A percentile compares a stretch with the other conserved stretches of the same genome.
Conservation (phyloP, 2,113 vertebrate species). For the Mesocricetus auratus region DNA sequence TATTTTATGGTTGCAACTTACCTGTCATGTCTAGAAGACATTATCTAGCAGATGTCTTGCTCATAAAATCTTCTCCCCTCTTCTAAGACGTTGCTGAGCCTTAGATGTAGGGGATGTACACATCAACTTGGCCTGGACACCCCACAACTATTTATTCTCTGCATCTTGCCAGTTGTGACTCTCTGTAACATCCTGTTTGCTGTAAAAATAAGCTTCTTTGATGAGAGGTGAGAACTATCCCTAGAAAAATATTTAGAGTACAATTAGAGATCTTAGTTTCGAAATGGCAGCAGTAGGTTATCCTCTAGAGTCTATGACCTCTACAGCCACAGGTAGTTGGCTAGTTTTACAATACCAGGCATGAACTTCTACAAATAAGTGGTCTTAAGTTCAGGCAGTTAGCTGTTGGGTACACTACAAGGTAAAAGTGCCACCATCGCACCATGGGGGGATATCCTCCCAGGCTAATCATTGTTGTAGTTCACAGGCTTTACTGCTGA, state of each 20-base stretch:
- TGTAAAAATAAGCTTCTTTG: background rate
- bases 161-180: background rate
- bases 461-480: background rate
- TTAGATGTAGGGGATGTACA: background rate
- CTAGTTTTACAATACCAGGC: background rate
- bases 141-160: background rate
- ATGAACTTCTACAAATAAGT: background rate
- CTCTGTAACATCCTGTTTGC: background rate
- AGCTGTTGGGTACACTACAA: background rate
- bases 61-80: background rate
- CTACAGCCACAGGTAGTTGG: background rate
- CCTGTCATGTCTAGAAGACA: background rate
- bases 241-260: background rate
- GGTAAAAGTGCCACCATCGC: background rate
- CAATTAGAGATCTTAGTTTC: background rate
- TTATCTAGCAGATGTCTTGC: background rate
- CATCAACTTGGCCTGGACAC: background rate
- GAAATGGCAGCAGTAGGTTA: background rate
- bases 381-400: background rate
- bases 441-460: background rate
- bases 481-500: background rate
- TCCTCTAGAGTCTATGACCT: background rate
- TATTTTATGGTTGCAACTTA: background rate
- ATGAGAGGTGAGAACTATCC: background rate
- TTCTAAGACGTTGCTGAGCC: background rate